Evolutionary conservation across 2,797 vertebrate species (phyloP), one percentile per base, ranked within the genome.

Genomic region (Clarias platycephalus): DNA sequence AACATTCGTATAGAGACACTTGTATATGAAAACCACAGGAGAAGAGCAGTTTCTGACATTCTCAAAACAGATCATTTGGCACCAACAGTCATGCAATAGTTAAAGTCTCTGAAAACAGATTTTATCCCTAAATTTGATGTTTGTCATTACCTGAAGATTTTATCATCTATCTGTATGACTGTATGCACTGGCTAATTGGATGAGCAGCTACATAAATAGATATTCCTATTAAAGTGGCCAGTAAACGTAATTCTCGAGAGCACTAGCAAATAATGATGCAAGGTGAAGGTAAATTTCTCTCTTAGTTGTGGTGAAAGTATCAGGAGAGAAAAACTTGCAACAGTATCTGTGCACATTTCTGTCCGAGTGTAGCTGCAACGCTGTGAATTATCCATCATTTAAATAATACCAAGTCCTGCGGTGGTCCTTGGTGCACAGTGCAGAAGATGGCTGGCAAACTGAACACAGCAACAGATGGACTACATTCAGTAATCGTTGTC

Each of bases 161-260:
- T 57, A 10, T n/a, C 22, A 12, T 37, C 28, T 58, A 58, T 13
- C 75, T 40, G 15, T 12, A 62, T 58, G 28, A 58, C 2, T 40
- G 37, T 40, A 78, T 78, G 6, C 24, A 10, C 0, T 79, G 58
- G 34, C 24, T n/a, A n/a, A 78, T 9, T 40, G 31, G 28, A 78
- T 79, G 5, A n/a, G 22, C 1, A 40, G 22, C 49, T 53, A 53
- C 49, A 13, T 62, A 37, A 44, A 26, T 16, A 58, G 55, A 34
- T 24, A 58, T 76, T 76, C 28, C 28, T 76, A 55, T 55, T 55
- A 75, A 77, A 62, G 22, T 37, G 75, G 28, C 20, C 74, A 77
- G 34, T 63, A 3, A 22, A 20, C 10, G 55, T 75, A 31, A 62
- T 40, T 34, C 8, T 24, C 12, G 0, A 37, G 13, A 20, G 20